Evolutionary conservation across 2,888 invertebrate genomes (phyloP), one percentile per base, ranked within the genome.

Genomic region (Cheilosia soror): DNA sequence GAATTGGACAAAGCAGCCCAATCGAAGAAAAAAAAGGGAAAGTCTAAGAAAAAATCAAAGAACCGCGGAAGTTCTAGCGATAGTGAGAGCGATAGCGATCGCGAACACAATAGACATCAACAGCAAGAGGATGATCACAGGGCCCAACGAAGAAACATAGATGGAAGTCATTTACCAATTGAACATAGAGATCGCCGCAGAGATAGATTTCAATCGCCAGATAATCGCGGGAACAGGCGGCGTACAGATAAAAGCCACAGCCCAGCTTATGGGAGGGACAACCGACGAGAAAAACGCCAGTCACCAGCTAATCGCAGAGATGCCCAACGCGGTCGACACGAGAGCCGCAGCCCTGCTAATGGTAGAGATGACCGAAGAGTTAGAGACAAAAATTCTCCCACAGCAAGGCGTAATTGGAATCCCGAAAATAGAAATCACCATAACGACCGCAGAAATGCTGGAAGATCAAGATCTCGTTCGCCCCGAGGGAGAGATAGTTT

Each of bases 1-100:
- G 92, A 93, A 72, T 87, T 92, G n/a, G 92, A 92, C 60, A 90
- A 90, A 88, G 91, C 90, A 0, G 88, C 86, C 2, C 88, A 89
- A 20, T 80, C 90, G 13, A 88, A 89, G 72, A 88, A 88, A 31
- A 89, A 88, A 63, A 88, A 87, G 66, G 75, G 47, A 20, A 87
- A 87, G 27, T 82, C 87, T 37, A 79, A 84, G 72, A 71, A 66
- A 66, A 65, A 60, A 44, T 63, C 44, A 33, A 87, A 29, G 37
- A 66, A 51, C 60, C 65, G 49, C 49, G 71, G 88, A 86, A 85
- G 63, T 63, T 57, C 33, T 55, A 82, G 79, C 66, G 63, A 44
- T 3, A 76, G 68, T 55, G 81, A 29, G 0, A 85, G 76, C n/a
- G 80, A 80, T 5, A 88, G 79, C 7, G 77, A 73, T 15, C 85